Evolutionary conservation across 2,888 invertebrate genomes (phyloP).

Genomic region (Crossocerus cetratus): DNA sequence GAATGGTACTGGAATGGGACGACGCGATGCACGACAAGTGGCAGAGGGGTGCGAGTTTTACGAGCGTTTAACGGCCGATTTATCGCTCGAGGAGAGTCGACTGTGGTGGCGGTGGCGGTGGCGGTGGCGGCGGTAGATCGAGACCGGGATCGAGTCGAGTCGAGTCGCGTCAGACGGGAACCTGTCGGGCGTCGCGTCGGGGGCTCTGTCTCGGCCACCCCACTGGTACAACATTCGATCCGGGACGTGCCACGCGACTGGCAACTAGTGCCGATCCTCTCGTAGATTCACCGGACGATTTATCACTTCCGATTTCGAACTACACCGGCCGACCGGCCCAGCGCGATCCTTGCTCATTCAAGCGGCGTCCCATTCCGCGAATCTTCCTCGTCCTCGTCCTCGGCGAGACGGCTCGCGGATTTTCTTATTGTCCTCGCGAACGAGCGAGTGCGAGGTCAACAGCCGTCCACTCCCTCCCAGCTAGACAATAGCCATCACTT

Average conservation of each 20-base stretch:
- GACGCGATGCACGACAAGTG: conserved; percentile 39
- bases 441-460: conserved; percentile 38
- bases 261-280: background rate
- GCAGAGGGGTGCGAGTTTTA: conserved; percentile 61
- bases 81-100: conserved; percentile 57
- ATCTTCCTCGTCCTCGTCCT: conserved; percentile 15
- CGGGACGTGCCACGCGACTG: conserved; percentile 14
- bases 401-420: conserved; percentile 8
- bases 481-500: conserved; percentile 2
- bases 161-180: conserved; percentile 6
- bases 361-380: conserved; percentile 43
- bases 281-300: conserved; percentile 32
- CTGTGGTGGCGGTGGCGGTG: no score
- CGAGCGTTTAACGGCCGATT: conserved; percentile 70
- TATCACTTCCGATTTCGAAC: conserved; percentile 48
- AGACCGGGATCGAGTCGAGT: conserved; percentile 9
- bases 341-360: conserved; percentile 33
- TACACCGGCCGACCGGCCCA: background rate
- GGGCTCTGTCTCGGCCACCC: background rate
- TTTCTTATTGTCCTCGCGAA: conserved; percentile 42
- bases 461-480: conserved; percentile 32
- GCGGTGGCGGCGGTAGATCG: background rate
- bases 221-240: conserved; percentile 5
- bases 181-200: conserved; percentile 15
- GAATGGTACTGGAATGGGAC: background rate